Conservation (phyloP, 2,113 vertebrate genomes). For the Bungarus multicinctus region DNA sequence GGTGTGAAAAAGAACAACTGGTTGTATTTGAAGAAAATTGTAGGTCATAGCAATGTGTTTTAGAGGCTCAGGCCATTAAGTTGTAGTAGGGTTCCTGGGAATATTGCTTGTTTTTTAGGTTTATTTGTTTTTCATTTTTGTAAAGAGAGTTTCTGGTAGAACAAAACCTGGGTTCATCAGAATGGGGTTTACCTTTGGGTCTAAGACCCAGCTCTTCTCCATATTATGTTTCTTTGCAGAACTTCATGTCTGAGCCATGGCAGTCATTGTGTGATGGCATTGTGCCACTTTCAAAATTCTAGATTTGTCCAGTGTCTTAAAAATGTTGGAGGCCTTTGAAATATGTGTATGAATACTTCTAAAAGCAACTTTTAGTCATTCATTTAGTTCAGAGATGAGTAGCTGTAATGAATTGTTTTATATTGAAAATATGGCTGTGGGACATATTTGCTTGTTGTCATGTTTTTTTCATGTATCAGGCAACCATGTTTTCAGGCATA, state of each 20-base stretch:
- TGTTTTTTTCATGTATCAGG: conserved; percentile 4
- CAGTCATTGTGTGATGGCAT: not conserved
- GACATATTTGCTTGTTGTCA: conserved; percentile 20
- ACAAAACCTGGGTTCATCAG: not conserved
- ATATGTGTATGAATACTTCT: conserved; percentile 4
- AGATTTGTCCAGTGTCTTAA: not conserved
- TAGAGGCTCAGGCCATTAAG: not conserved
- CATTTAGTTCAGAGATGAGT: not conserved
- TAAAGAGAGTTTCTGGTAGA: not conserved
- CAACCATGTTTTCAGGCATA: conserved; percentile 27
- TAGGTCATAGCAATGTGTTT: not conserved
- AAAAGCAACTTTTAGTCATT: not conserved
- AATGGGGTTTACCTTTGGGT: not conserved
- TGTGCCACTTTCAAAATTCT: not conserved
- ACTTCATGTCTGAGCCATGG: not conserved
- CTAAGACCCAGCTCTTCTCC: not conserved
- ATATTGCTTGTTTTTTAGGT: not conserved
- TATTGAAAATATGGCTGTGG: conserved; percentile 4
- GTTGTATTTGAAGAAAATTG: not conserved
- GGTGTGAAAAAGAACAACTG: not conserved
- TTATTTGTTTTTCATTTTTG: not conserved
- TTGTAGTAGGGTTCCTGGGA: not conserved
- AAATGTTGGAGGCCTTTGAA: not conserved
- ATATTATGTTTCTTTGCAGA: not conserved
- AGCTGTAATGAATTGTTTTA: conserved; percentile 26